Conservation (phyloP, 2,888 invertebrate genomes). For the Monochamus alternatus region DNA sequence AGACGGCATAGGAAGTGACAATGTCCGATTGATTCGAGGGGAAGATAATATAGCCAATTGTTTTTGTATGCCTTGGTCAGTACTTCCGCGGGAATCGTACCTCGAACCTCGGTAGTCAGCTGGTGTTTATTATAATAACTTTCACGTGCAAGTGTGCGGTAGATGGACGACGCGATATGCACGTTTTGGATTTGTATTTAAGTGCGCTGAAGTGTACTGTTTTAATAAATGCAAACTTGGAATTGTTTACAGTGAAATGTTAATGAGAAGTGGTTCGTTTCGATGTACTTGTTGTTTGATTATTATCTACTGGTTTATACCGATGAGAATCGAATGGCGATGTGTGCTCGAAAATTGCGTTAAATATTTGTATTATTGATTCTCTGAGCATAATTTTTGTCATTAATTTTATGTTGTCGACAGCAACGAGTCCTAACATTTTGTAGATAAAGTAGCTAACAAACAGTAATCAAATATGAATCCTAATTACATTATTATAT, state of each 20-base stretch:
- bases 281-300: background rate
- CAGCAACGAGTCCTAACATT: no score
- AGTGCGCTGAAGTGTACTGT: background rate
- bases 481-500: no score
- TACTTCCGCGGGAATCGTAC: slow-evolving; percentile 36
- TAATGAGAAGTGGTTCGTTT: background rate
- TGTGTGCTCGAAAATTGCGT: no score
- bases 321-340: no score
- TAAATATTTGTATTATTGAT: no score
- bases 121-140: background rate
- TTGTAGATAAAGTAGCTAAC: no score
- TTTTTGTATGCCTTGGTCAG: slow-evolving; percentile 31
- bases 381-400: no score
- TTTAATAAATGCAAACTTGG: background rate
- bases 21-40: slow-evolving; percentile 41
- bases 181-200: background rate
- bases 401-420: no score
- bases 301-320: background rate
- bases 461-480: no score
- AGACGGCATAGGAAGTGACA: slow-evolving; percentile 39
- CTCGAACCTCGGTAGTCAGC: slow-evolving; percentile 14
- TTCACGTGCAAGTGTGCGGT: background rate
- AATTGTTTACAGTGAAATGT: background rate
- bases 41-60: slow-evolving; percentile 27
- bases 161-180: background rate